These are phyloP conservation scores for Tromatobia lineatoria DNA, from an alignment of 2,888 invertebrate species.

Conservation along the genomic window DNA sequence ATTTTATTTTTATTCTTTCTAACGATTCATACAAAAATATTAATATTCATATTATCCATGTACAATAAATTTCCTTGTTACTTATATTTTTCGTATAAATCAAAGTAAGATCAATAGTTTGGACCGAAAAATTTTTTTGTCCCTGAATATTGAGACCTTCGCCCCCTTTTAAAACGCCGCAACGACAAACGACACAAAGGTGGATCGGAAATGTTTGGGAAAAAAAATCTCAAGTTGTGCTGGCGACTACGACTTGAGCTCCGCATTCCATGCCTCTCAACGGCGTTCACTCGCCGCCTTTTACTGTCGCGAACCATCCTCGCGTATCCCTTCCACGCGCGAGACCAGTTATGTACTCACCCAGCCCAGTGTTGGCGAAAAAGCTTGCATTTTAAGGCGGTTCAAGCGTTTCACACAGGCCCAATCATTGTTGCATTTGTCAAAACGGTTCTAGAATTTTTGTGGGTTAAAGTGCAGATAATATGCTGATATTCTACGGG, in stretches of 20 bases:
- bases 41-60: no score
- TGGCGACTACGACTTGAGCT: not conserved
- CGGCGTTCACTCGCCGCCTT: not conserved
- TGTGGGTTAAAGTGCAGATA: no score
- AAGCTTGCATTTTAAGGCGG: not conserved
- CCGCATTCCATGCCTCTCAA: constrained; percentile 13
- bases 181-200: not conserved
- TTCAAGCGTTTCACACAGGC: no score
- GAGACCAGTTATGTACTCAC: constrained; percentile 4
- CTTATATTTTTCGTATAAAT: no score
- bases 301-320: not conserved
- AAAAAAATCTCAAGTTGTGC: not conserved
- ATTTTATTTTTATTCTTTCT: no score
- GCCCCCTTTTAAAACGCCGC: not conserved
- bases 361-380: not conserved
- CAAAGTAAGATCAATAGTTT: no score
- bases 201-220: not conserved
- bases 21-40: no score
- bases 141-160: not conserved
- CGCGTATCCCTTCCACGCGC: not conserved
- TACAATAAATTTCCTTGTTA: no score
- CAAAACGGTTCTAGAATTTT: no score
- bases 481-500: no score
- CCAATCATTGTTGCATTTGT: no score
- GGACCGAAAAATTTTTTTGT: not conserved